Evolutionary conservation across 2,888 invertebrate species (phyloP).

Genomic region (Orchesellides sinensis): DNA sequence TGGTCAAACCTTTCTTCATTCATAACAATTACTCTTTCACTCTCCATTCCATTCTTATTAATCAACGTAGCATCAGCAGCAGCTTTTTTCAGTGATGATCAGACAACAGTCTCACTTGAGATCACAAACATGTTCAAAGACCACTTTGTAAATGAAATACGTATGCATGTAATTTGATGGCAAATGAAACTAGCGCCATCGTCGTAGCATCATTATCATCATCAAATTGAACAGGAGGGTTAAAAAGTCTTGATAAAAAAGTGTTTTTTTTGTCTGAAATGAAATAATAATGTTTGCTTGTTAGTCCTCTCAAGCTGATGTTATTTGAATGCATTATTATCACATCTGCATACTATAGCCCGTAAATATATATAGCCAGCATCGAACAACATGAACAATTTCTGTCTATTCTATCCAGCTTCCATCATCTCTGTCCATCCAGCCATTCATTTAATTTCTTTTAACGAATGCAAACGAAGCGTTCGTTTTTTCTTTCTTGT

Average conservation of each 20-base stretch:
- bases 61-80: no score
- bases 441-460: constrained; percentile 4
- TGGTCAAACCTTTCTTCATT: not conserved
- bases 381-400: constrained; percentile 35
- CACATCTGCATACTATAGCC: constrained; percentile 8
- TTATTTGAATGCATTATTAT: not conserved
- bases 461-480: not conserved
- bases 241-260: constrained; percentile 15
- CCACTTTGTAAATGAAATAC: constrained; percentile 22
- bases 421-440: constrained; percentile 7
- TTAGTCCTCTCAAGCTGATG: not conserved
- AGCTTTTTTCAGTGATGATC: not conserved
- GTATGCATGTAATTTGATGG: constrained; percentile 2
- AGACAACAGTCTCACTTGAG: not conserved
- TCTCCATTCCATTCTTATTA: not conserved
- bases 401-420: constrained; percentile 3
- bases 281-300: constrained; percentile 30
- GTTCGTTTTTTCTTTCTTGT: not conserved
- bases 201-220: not conserved
- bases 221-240: not conserved
- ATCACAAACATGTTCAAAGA: no score
- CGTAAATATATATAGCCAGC: not conserved
- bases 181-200: constrained; percentile 23
- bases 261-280: not conserved
- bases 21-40: not conserved